Conservation (phyloP, 1,140 invertebrate genomes). For the Drosophila pandora region DNA sequence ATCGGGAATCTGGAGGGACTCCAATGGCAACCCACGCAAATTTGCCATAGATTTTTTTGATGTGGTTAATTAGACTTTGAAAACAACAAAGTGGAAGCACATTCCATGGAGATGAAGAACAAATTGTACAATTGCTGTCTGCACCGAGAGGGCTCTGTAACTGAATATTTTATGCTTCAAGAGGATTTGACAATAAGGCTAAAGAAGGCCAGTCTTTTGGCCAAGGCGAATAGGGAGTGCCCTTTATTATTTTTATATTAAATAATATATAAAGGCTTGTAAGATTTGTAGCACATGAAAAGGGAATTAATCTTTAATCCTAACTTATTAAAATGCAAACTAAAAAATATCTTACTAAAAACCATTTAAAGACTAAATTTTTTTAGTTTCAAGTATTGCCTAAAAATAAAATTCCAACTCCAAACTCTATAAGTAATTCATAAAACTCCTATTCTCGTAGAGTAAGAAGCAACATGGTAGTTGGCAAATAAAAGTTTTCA, state of each 20-base stretch:
- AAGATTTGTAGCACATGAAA: no score
- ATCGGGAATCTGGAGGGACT: constrained; percentile 8
- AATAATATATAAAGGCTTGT: neutral
- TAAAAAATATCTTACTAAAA: neutral
- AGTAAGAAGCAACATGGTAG: constrained; percentile 51
- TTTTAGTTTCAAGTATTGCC: neutral
- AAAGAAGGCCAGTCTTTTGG: constrained; percentile 3
- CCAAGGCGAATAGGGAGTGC: constrained; percentile 27
- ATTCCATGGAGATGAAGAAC: constrained; percentile 50
- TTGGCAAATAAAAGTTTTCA: constrained; percentile 76
- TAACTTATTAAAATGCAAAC: no score
- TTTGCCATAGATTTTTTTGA: constrained; percentile 74
- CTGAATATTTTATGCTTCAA: constrained; percentile 70
- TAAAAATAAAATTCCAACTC: neutral
- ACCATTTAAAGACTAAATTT: no score
- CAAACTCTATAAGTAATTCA: neutral
- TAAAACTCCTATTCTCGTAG: neutral
- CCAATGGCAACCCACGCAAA: constrained; percentile 56
- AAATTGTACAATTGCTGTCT: constrained; percentile 63
- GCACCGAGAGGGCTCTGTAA: constrained; percentile 47
- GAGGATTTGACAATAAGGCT: constrained; percentile 40
- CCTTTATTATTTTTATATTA: neutral
- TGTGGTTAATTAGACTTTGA: constrained; percentile 78
- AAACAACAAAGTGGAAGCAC: no score
- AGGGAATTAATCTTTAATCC: no score